phyloP scores from a whole-genome alignment of 2,888 invertebrate genomes.

The Parascotia fuliginaria region DNA sequence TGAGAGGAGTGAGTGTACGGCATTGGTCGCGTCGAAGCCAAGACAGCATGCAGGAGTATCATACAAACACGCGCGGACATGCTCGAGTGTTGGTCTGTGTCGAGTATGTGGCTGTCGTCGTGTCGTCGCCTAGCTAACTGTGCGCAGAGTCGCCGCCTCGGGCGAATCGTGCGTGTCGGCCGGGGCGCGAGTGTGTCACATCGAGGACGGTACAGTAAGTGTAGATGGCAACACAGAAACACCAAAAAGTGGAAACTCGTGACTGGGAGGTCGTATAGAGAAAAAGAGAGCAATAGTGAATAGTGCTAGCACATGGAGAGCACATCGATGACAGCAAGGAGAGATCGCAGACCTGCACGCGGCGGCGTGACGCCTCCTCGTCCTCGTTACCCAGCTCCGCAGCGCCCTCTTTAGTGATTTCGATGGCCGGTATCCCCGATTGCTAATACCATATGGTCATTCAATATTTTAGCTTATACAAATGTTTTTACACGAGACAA shows the following conservation, averaged over 20 bases:
- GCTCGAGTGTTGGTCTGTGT: slow-evolving; percentile 77
- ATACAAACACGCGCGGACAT: slow-evolving; percentile 77
- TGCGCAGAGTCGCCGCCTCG: slow-evolving; percentile 39
- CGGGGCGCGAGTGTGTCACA: slow-evolving; percentile 69
- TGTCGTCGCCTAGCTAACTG: slow-evolving; percentile 55
- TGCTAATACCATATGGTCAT: slow-evolving; percentile 83
- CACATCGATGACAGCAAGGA: slow-evolving; percentile 83
- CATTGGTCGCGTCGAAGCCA: slow-evolving; percentile 76
- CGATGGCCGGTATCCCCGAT: slow-evolving; percentile 87
- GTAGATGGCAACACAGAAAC: slow-evolving; percentile 81
- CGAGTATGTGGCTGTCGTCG: slow-evolving; percentile 68
- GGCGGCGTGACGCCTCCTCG: slow-evolving; percentile 77
- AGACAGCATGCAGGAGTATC: slow-evolving; percentile 84
- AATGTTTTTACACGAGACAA: slow-evolving; percentile 51
- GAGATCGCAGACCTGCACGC: slow-evolving; percentile 84
- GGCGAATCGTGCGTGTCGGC: slow-evolving; percentile 47
- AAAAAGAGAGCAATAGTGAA: slow-evolving; percentile 79
- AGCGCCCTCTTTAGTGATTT: slow-evolving; percentile 92
- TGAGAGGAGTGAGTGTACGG: slow-evolving; percentile 66
- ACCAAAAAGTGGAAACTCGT: slow-evolving; percentile 82
- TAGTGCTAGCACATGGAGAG: slow-evolving; percentile 82
- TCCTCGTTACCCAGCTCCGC: slow-evolving; percentile 91
- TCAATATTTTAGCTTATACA: slow-evolving; percentile 73
- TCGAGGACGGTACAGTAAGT: slow-evolving; percentile 72
- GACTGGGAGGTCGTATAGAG: slow-evolving; percentile 73